Evolutionary conservation across 2,797 vertebrate genomes (phyloP), one percentile per base, ranked within the genome.

Genomic region (Poliocrania exsul): DNA sequence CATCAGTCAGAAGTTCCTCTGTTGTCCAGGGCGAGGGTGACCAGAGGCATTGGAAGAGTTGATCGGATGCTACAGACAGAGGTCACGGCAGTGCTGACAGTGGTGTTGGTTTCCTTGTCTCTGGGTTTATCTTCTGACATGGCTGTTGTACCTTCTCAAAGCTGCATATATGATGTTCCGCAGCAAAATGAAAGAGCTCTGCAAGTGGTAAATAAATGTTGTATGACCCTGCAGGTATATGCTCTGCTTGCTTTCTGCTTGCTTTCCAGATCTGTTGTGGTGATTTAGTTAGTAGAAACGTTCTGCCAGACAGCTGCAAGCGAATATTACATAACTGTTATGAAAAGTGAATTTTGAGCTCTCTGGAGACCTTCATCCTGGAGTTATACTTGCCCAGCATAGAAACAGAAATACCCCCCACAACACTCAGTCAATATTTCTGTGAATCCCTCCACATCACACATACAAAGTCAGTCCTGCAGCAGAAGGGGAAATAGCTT

Each of bases 271-370:
- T 87, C 54, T 1, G 3, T 83, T 87, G 46, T 49, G 38, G 38
- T 82, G 81, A 93, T 92, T 92, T 69, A 74, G 93, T 92, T 95
- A 93, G 71, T 51, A 89, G 65, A 87, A 96, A 81, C 56, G 35
- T 92, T 89, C 69, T 86, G 84, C 81, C 77, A 90, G 85, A 56
- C 2, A 5, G 37, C 69, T 93, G 81, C 65, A 91, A 75, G 62
- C 15, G 28, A 87, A 79, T 92, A 92, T 95, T 87, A 85, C 37
- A 87, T 81, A 94, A 91, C 23, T 8, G 61, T 58, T 81, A 92
- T 26, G 53, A 91, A 92, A 93, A 94, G 50, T 61, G 51, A 83
- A 88, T 93, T 81, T 91, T 91, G 72, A 88, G 37, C 61, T 88
- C 88, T 89, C 79, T 49, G n/a, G 42, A 62, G 81, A 72, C 54